Percentiles rank a stretch among this genome's conserved stretches.
Conservation (phyloP, 2,797 vertebrate species). For the Strix occidentalis region DNA sequence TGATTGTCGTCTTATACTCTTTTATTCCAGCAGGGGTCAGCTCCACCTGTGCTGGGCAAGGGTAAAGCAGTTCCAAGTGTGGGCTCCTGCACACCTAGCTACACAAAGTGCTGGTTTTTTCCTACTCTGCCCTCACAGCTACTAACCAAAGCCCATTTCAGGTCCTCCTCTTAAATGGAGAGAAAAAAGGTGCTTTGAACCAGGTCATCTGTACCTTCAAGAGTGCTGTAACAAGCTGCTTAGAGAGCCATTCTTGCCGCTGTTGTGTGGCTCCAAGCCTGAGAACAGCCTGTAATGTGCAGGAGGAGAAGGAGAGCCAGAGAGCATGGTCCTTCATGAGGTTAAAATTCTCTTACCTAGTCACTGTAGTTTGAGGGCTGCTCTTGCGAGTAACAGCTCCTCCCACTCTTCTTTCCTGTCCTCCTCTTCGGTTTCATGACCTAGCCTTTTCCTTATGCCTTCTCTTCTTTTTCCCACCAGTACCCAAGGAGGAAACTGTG, state of each 20-base stretch:
- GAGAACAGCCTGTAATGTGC: background rate
- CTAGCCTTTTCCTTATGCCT: background rate
- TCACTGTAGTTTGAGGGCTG: background rate
- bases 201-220: background rate
- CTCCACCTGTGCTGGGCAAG: background rate
- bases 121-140: background rate
- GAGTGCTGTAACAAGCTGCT: background rate
- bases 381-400: background rate
- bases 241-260: background rate
- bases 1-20: background rate
- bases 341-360: background rate
- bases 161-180: background rate
- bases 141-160: background rate
- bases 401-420: background rate
- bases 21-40: conserved; percentile 9
- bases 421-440: background rate
- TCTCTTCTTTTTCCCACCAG: background rate
- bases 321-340: background rate
- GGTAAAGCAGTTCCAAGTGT: background rate
- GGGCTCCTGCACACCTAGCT: background rate
- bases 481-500: background rate
- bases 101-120: background rate
- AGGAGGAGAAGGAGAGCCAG: background rate
- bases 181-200: background rate
- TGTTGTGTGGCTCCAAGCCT: background rate